Evolutionary conservation across 2,888 invertebrate species (phyloP).

Genomic region (Tineola bisselliella): DNA sequence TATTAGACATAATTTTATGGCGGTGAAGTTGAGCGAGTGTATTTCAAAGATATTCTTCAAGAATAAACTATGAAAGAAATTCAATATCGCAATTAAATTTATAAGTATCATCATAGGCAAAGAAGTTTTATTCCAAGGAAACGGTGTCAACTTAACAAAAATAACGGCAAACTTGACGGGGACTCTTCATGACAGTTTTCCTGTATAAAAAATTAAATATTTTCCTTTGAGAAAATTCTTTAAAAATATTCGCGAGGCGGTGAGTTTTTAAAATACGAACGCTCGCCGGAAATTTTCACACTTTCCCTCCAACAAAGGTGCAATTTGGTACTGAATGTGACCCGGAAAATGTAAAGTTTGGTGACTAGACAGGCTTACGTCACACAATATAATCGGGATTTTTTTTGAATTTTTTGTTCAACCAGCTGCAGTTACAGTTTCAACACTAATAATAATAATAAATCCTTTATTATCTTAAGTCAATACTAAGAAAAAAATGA

Average conservation of each 20-base stretch:
- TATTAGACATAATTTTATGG: no score
- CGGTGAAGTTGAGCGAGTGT: no score
- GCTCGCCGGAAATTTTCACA: conserved; percentile 12
- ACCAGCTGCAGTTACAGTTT: no score
- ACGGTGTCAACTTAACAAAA: neutral
- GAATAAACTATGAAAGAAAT: no score
- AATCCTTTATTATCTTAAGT: no score
- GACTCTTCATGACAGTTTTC: conserved; percentile 4
- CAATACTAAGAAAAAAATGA: no score
- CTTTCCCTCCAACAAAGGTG: conserved; percentile 3
- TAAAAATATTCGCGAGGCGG: neutral
- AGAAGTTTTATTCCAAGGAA: conserved; percentile 1
- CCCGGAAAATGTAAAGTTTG: neutral
- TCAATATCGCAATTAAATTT: neutral
- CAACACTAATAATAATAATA: no score
- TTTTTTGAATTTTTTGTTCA: no score
- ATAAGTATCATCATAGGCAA: neutral
- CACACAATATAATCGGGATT: neutral
- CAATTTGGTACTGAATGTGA: neutral
- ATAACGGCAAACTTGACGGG: neutral
- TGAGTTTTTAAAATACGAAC: neutral
- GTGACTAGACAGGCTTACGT: neutral
- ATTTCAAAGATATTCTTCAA: no score
- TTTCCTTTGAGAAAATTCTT: neutral
- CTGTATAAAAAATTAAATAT: conserved; percentile 3